Evolutionary conservation across 1,140 invertebrate genomes (phyloP).

Genomic region (Druon quercuslanigerum): DNA sequence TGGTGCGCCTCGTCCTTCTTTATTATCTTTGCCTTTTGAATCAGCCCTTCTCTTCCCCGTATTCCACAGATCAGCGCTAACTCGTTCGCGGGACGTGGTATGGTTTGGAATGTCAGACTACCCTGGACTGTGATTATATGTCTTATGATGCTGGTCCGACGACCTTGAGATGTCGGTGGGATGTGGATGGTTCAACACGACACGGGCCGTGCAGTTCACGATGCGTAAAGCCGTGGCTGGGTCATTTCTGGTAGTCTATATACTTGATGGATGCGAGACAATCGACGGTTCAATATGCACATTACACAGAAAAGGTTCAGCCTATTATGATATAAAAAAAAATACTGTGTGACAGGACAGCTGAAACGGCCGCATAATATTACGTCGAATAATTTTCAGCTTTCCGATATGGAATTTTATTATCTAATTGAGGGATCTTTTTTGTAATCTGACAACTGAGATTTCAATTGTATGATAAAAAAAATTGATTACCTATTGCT

Average conservation of each 20-base stretch:
- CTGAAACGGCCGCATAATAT: not conserved
- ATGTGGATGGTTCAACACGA: constrained; percentile 37
- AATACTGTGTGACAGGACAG: not conserved
- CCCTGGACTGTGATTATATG: constrained; percentile 45
- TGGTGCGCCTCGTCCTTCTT: constrained; percentile 38
- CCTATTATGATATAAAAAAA: not conserved
- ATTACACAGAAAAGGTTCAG: not conserved
- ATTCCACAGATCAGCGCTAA: constrained; percentile 44
- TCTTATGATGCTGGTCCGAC: constrained; percentile 33
- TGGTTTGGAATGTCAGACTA: constrained; percentile 49
- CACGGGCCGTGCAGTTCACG: constrained; percentile 18
- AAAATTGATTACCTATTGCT: too few relatives aligned
- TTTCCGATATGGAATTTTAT: not conserved
- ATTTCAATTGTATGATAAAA: not conserved
- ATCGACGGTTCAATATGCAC: not conserved
- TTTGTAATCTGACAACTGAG: not conserved
- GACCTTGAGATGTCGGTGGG: constrained; percentile 31
- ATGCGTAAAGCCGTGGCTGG: constrained; percentile 47
- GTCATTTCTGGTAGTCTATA: not conserved
- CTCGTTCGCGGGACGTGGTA: constrained; percentile 52
- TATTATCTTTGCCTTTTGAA: constrained; percentile 18
- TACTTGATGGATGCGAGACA: not conserved
- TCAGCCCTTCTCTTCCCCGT: constrained; percentile 36
- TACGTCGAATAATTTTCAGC: not conserved
- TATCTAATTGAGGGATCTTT: not conserved